Percentiles rank a stretch among this genome's conserved stretches.
These are phyloP conservation scores for Coecobrya sp. DNA, from an alignment of 2,888 invertebrate genomes.

Conservation along the genomic window DNA sequence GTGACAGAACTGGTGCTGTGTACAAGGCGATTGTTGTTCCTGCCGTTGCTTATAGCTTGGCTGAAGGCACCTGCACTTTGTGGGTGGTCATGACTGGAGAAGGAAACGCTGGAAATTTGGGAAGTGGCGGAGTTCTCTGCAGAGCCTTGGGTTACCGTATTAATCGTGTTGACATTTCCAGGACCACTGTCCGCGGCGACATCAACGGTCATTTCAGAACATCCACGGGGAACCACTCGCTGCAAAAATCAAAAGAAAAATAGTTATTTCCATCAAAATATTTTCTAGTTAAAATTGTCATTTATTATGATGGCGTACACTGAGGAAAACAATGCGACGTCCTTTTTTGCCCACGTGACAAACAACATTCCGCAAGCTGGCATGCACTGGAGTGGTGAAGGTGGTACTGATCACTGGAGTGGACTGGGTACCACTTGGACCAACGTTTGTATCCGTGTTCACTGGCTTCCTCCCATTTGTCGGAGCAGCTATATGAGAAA, in stretches of 20 bases:
- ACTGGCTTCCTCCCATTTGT: conserved; percentile 81
- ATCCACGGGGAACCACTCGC: conserved; percentile 86
- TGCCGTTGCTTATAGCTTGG: conserved; percentile 85
- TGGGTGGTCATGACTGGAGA: conserved; percentile 85
- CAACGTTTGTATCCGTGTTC: conserved; percentile 83
- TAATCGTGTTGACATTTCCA: conserved; percentile 83
- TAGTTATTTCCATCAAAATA: neutral
- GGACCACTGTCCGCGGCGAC: conserved; percentile 80
- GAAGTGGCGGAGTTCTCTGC: conserved; percentile 86
- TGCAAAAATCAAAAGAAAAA: conserved; percentile 55
- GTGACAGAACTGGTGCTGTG: conserved; percentile 86
- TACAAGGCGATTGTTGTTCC: conserved; percentile 85
- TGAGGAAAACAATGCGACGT: conserved; percentile 85
- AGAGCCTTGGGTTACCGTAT: conserved; percentile 86
- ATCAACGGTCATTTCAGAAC: conserved; percentile 86
- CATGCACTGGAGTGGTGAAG: conserved; percentile 83
- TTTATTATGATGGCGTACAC: conserved; percentile 73
- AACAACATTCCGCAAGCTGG: conserved; percentile 85
- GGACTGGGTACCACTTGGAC: conserved; percentile 73
- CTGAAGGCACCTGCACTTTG: conserved; percentile 85
- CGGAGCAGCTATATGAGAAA: conserved; percentile 2
- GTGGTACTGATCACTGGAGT: conserved; percentile 69
- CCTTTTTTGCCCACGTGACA: conserved; percentile 86
- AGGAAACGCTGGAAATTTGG: conserved; percentile 86
- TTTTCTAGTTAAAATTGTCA: neutral